A percentile compares a stretch with the other conserved stretches of the same genome.
phyloP scores from a whole-genome alignment of 2,797 vertebrate genomes.

The Tiaroga cobitis region DNA sequence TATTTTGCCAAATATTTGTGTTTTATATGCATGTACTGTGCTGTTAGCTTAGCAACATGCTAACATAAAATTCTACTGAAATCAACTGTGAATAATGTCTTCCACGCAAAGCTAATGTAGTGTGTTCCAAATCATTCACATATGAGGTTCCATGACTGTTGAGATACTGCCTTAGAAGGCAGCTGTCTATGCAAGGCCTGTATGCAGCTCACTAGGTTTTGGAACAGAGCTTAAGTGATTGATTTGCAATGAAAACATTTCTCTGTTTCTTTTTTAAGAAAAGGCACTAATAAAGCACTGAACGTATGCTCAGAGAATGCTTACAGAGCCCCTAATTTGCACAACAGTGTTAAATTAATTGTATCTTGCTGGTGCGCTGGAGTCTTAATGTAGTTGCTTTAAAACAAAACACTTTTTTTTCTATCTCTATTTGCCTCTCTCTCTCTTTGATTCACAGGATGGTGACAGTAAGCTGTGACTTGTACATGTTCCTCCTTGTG shows the following conservation, averaged over 20 bases:
- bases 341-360: slow-evolving; percentile 60
- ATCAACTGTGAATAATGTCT: not conserved
- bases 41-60: slow-evolving; percentile 8
- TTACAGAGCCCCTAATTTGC: slow-evolving; percentile 56
- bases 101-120: not conserved
- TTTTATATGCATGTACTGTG: not conserved
- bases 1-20: not conserved
- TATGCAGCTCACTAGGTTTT: not conserved
- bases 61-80: not conserved
- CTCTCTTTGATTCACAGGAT: slow-evolving; percentile 34
- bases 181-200: not conserved
- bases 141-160: not conserved
- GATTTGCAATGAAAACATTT: slow-evolving; percentile 18
- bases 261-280: slow-evolving; percentile 19
- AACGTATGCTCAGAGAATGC: slow-evolving; percentile 32
- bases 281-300: slow-evolving; percentile 33
- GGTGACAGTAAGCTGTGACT: slow-evolving; percentile 13
- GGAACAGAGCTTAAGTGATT: not conserved
- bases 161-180: not conserved
- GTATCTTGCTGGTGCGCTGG: slow-evolving; percentile 54
- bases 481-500: slow-evolving; percentile 37
- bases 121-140: not conserved
- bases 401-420: slow-evolving; percentile 50
- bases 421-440: slow-evolving; percentile 13
- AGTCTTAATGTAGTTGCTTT: slow-evolving; percentile 56